Evolutionary conservation across 2,888 invertebrate species (phyloP).

Genomic region (Drosophila neutralis): DNA sequence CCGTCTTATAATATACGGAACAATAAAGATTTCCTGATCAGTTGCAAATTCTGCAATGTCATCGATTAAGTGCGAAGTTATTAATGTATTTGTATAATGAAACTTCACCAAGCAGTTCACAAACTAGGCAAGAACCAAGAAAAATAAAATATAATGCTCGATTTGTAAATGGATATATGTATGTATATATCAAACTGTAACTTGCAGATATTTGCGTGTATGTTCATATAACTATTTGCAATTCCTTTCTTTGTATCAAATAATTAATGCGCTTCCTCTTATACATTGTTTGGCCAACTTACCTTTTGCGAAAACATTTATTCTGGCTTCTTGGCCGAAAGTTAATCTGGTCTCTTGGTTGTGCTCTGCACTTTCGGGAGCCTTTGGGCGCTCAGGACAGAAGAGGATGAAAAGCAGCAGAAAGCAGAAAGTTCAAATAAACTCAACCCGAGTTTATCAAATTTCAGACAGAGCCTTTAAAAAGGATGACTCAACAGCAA

Average conservation of each 20-base stretch:
- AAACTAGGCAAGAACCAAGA: neutral
- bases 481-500: neutral
- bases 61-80: slow-evolving; percentile 29
- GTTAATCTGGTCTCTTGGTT: neutral
- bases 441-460: neutral
- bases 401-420: neutral
- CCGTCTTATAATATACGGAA: slow-evolving; percentile 19
- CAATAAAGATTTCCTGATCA: slow-evolving; percentile 28
- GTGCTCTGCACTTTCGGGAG: neutral
- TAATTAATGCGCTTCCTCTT: neutral
- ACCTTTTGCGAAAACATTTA: neutral
- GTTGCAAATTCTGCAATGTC: slow-evolving; percentile 41
- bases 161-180: too few relatives aligned
- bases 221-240: too few relatives aligned
- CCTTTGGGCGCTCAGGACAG: neutral
- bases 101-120: neutral
- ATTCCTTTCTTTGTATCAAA: too few relatives aligned
- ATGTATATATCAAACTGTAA: too few relatives aligned
- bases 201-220: too few relatives aligned
- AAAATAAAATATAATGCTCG: neutral
- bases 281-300: neutral
- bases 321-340: neutral
- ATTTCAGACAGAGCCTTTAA: neutral
- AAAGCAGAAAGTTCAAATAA: neutral
- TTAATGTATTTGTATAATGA: slow-evolving; percentile 11